Conservation (phyloP, 64 coral and sea anemone genomes). For the Exaiptasia diaphana region DNA sequence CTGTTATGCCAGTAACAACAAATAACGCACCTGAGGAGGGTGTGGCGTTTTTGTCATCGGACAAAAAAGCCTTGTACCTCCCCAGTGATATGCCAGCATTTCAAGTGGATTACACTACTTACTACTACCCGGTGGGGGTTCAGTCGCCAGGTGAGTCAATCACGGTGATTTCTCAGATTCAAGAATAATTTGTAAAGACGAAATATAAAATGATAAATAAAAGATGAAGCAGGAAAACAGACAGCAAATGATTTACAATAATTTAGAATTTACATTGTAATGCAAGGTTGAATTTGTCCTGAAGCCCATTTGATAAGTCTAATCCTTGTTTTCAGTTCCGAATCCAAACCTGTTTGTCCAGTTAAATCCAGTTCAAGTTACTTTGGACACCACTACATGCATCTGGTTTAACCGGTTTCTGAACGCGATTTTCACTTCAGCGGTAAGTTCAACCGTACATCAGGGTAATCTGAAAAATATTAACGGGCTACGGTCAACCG, state of each 20-base stretch:
- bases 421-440: conserved; percentile 59
- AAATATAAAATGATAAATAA: too few species aligned
- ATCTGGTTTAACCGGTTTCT: conserved; percentile 91
- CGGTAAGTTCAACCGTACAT: conserved; percentile 90
- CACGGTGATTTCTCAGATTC: too few species aligned
- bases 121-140: conserved; percentile 75
- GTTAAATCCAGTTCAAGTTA: conserved; percentile 90
- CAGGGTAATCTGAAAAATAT: too few species aligned
- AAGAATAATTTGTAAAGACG: too few species aligned
- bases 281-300: too few species aligned
- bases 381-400: conserved; percentile 80
- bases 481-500: too few species aligned
- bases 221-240: too few species aligned
- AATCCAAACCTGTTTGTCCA: conserved; percentile 93
- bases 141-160: conserved; percentile 65
- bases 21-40: conserved; percentile 9
- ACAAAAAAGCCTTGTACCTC: conserved; percentile 87
- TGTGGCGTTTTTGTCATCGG: conserved; percentile 81
- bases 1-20: conserved; percentile 80
- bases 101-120: conserved; percentile 90
- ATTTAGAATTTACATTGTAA: too few species aligned
- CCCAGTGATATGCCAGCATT: conserved; percentile 89
- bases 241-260: too few species aligned
- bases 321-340: conserved; percentile 60
- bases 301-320: too few species aligned